Evolutionary conservation across 2,797 vertebrate genomes (phyloP).

Genomic region (Orestias chungarensis): DNA sequence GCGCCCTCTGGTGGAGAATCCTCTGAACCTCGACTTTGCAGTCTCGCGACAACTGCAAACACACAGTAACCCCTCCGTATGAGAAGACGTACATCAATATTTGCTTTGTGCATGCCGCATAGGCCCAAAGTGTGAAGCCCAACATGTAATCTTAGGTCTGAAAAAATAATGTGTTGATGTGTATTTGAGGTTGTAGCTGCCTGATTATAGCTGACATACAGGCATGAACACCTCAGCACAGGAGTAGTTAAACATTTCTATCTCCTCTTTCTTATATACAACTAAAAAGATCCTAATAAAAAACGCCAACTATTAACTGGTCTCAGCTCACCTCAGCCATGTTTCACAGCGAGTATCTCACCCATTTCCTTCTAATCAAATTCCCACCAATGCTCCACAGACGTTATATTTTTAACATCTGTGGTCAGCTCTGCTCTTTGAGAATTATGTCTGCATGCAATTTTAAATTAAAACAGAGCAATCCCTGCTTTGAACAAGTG

Average conservation of each 20-base stretch:
- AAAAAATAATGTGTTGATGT: not conserved
- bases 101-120: not conserved
- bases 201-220: not conserved
- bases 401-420: not conserved
- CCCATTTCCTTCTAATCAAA: not conserved
- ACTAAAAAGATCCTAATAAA: too few species aligned
- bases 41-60: slow-evolving; percentile 88
- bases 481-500: not conserved
- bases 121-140: not conserved
- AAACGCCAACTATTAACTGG: too few species aligned
- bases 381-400: not conserved
- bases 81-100: not conserved
- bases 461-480: not conserved
- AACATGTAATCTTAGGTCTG: not conserved
- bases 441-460: not conserved
- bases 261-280: too few species aligned
- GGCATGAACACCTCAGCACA: too few species aligned
- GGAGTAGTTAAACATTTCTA: too few species aligned
- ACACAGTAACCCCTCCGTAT: not conserved
- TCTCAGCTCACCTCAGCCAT: too few species aligned
- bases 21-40: slow-evolving; percentile 95
- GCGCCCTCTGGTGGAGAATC: slow-evolving; percentile 94
- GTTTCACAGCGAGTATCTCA: not conserved
- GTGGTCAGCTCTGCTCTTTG: not conserved
- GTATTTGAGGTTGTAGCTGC: not conserved